Conservation (phyloP, 2,888 invertebrate species). For the Thymelicus sylvestris region DNA sequence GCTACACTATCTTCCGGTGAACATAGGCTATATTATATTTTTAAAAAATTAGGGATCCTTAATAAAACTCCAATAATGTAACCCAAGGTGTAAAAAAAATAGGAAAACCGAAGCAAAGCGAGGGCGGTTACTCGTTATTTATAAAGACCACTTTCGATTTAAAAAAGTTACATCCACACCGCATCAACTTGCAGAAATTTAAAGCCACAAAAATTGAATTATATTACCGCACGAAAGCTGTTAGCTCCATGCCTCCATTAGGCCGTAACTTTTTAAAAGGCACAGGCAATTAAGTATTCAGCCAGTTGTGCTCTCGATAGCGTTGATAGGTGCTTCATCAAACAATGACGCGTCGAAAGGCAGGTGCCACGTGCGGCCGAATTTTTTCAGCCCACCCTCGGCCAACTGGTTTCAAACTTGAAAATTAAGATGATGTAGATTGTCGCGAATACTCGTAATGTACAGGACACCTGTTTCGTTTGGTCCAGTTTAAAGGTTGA, state of each 20-base stretch:
- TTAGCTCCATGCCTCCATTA: slow-evolving; percentile 25
- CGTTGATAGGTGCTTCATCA: slow-evolving; percentile 51
- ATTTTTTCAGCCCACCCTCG: slow-evolving; percentile 66
- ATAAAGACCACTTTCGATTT: too few species aligned
- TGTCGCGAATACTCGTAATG: slow-evolving; percentile 42
- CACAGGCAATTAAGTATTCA: slow-evolving; percentile 43
- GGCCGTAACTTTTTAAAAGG: slow-evolving; percentile 41
- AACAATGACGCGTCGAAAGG: slow-evolving; percentile 64
- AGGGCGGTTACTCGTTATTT: too few species aligned
- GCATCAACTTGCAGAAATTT: too few species aligned
- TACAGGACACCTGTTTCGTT: slow-evolving; percentile 45
- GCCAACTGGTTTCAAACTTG: slow-evolving; percentile 62
- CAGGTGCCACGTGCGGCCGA: slow-evolving; percentile 75
- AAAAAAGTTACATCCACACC: too few species aligned
- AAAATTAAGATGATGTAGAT: slow-evolving; percentile 51
- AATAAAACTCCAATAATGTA: too few species aligned
- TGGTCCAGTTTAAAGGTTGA: not conserved
- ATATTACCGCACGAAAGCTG: slow-evolving; percentile 20
- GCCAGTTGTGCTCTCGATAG: slow-evolving; percentile 45
- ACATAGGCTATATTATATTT: too few species aligned
- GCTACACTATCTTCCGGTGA: too few species aligned
- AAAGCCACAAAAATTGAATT: not conserved
- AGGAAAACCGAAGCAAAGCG: too few species aligned
- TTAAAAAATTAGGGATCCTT: too few species aligned
- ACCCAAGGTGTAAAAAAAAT: too few species aligned